These are phyloP conservation scores for Eristalis pertinax DNA, from an alignment of 2,888 invertebrate genomes.

Conservation along the genomic window DNA sequence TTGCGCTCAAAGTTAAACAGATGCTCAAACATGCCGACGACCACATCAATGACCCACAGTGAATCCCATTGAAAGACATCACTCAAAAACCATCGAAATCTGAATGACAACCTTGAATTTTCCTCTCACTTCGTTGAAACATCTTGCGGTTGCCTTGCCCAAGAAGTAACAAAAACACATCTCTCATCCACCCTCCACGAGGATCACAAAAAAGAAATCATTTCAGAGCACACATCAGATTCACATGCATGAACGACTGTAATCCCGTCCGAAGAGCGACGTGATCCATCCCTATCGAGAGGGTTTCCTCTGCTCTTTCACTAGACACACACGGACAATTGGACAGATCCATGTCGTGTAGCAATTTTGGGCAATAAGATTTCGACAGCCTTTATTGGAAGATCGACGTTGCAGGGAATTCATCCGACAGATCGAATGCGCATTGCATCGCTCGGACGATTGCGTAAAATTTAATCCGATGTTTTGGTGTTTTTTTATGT, in stretches of 20 bases:
- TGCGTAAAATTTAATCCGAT: conserved; percentile 72
- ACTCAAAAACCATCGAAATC: not conserved
- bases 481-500: conserved; percentile 52
- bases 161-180: not conserved
- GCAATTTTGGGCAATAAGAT: conserved; percentile 59
- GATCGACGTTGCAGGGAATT: conserved; percentile 54
- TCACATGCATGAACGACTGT: conserved; percentile 58
- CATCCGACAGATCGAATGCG: conserved; percentile 58
- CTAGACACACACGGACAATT: conserved; percentile 61
- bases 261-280: conserved; percentile 60
- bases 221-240: conserved; percentile 25
- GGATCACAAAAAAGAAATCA: not conserved
- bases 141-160: not conserved
- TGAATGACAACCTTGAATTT: not conserved
- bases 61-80: too few relatives aligned
- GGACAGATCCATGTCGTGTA: conserved; percentile 60
- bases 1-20: too few relatives aligned
- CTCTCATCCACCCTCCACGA: not conserved
- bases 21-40: too few relatives aligned
- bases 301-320: conserved; percentile 2
- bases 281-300: conserved; percentile 40
- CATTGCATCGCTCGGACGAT: conserved; percentile 63
- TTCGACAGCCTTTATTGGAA: conserved; percentile 58
- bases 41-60: too few relatives aligned
- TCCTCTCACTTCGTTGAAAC: not conserved